These are phyloP conservation scores for Danio jaintianensis DNA, from an alignment of 2,797 vertebrate genomes.

Conservation along the genomic window DNA sequence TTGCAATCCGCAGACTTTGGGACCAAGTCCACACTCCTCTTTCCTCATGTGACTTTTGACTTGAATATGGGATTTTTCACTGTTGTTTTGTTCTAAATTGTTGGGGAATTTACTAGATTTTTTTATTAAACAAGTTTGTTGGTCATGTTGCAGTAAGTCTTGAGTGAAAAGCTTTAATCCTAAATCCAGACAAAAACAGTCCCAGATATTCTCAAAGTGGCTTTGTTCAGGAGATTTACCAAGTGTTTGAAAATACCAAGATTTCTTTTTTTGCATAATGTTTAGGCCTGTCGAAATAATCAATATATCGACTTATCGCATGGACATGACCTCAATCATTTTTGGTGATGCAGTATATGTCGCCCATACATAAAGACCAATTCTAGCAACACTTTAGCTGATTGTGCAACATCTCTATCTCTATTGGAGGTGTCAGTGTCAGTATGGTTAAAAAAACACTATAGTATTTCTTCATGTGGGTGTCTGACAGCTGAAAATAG, in stretches of 20 bases:
- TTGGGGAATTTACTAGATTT: too few relatives aligned
- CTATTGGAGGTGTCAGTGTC: too few relatives aligned
- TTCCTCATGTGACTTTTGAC: conserved; percentile 1
- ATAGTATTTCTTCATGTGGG: too few relatives aligned
- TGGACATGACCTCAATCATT: too few relatives aligned
- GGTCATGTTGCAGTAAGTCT: not conserved
- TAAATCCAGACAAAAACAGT: not conserved
- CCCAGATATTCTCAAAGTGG: conserved; percentile 13
- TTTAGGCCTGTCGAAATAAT: too few relatives aligned
- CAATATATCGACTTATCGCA: too few relatives aligned
- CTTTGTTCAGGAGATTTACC: conserved; percentile 6
- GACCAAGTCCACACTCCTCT: not conserved
- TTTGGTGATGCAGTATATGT: too few relatives aligned
- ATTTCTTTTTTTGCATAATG: not conserved
- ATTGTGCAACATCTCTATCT: too few relatives aligned
- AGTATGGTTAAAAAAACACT: too few relatives aligned
- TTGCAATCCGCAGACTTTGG: conserved; percentile 3
- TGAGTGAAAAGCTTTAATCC: not conserved
- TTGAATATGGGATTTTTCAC: not conserved
- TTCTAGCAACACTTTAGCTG: too few relatives aligned
- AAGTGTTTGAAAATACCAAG: not conserved
- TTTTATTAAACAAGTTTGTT: not conserved
- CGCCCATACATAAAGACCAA: too few relatives aligned
- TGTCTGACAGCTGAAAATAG: too few relatives aligned
- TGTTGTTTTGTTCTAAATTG: not conserved